Evolutionary conservation across 2,797 vertebrate species (phyloP).

Genomic region (Bovichtus diacanthus): DNA sequence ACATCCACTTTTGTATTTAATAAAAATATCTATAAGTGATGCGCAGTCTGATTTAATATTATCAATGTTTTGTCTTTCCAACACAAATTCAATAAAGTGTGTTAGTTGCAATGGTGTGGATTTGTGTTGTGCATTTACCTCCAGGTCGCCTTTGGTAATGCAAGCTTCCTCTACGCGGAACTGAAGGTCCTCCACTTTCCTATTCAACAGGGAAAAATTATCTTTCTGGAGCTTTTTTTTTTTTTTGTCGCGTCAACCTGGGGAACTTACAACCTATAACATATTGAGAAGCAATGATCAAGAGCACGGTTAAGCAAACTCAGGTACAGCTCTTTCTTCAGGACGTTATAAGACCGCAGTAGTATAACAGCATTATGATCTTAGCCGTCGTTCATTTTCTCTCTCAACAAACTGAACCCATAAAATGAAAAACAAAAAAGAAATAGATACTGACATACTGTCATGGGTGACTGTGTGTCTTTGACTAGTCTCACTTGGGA

Average conservation of each 20-base stretch:
- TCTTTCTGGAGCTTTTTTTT: neutral
- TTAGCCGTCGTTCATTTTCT: neutral
- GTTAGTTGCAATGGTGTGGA: neutral
- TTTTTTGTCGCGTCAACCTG: neutral
- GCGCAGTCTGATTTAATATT: neutral
- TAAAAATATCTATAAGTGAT: neutral
- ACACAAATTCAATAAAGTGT: slow-evolving; percentile 4
- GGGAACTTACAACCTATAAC: neutral
- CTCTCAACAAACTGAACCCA: neutral
- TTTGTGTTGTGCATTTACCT: slow-evolving; percentile 88
- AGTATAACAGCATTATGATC: slow-evolving; percentile 2
- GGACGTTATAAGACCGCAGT: slow-evolving; percentile 3
- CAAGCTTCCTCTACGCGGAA: slow-evolving; percentile 99
- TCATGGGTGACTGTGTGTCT: neutral
- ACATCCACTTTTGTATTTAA: slow-evolving; percentile 2
- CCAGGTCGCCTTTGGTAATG: slow-evolving; percentile 99
- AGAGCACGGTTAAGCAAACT: neutral
- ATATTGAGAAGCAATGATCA: neutral
- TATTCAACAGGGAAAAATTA: slow-evolving; percentile 68
- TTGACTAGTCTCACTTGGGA: slow-evolving; percentile 50
- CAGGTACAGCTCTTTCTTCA: neutral
- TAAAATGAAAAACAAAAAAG: neutral
- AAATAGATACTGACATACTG: neutral
- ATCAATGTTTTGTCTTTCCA: neutral
- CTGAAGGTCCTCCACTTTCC: slow-evolving; percentile 98